Base-by-base conservation (phyloP, 1,140 invertebrate species). In the Heliothis virescens region DNA sequence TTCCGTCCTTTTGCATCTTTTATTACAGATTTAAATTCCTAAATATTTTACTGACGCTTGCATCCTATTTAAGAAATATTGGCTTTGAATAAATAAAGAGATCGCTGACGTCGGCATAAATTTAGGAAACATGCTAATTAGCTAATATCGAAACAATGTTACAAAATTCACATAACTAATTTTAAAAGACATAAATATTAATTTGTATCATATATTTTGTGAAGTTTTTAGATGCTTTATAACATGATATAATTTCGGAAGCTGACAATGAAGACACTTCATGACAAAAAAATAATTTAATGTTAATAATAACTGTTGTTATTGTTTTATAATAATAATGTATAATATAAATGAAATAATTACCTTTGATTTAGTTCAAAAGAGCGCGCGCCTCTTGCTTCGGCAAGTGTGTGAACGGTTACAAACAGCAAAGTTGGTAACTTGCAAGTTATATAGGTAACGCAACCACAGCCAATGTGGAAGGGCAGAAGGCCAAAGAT, bases 371-470 rank as follows among this genome's bases (percentile, higher is more conserved):
- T 73, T 63, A 12, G 10, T 80, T 60, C 47, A 57, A 73, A 77
- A 62, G 72, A 59, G 52, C 79, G 79, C 72, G 74, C 60, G 81
- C 57, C 29, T 63, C 81, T 63, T 75, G 80, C 74, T 73, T 83
- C 65, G 57, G 60, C 71, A 74, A 76, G 29, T 85, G 84, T 82
- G 85, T 82, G 87, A 88, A 85, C 83, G 89, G 74, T 72, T 86
- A 82, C 78, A 84, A 90, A 87, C 82, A 83, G 74, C 52, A 74
- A 85, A 87, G 84, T 83, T 88, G 85, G 86, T 83, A 71, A 87
- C 74, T 84, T 85, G 79, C 82, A 85, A 89, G 85, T 87, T 91
- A 89, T 92, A 89, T 91, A 91, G 47, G 60, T 76, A 62, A 86
- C 73, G 85, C 80, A 83, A 59, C 82, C 75, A 72, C 80, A 73